Conservation (phyloP, 2,797 vertebrate genomes). For the Tenualosa ilisha region DNA sequence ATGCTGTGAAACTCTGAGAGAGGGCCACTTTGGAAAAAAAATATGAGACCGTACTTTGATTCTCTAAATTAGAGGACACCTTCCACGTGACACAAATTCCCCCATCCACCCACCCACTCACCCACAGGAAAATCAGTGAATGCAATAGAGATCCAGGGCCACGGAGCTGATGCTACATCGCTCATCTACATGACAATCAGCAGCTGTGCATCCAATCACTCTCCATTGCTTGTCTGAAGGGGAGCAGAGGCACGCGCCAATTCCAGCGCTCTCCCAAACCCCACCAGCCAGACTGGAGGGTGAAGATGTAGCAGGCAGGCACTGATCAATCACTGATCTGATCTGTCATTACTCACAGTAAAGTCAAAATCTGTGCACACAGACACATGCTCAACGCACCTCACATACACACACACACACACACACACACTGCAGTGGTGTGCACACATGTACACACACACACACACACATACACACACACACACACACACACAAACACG, state of each 20-base stretch:
- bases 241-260: not conserved
- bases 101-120: not conserved
- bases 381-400: too few species aligned
- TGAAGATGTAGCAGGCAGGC: not conserved
- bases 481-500: constrained; percentile 25
- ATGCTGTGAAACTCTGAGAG: constrained; percentile 44
- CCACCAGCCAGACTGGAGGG: not conserved
- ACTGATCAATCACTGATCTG: not conserved
- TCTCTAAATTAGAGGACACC: constrained; percentile 24
- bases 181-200: constrained; percentile 12
- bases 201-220: not conserved
- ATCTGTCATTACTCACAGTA: not conserved
- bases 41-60: constrained; percentile 30
- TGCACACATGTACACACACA: not conserved
- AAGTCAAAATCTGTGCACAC: not conserved
- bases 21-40: constrained; percentile 32
- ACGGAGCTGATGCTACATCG: not conserved
- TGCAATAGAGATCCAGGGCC: not conserved
- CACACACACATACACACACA: constrained; percentile 26
- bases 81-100: constrained; percentile 39
- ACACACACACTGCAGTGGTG: constrained; percentile 36
- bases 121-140: not conserved
- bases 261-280: not conserved
- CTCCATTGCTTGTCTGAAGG: not conserved
- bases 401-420: not conserved